Base-by-base conservation (phyloP, 2,888 invertebrate species). In the Ceramica pisi region DNA sequence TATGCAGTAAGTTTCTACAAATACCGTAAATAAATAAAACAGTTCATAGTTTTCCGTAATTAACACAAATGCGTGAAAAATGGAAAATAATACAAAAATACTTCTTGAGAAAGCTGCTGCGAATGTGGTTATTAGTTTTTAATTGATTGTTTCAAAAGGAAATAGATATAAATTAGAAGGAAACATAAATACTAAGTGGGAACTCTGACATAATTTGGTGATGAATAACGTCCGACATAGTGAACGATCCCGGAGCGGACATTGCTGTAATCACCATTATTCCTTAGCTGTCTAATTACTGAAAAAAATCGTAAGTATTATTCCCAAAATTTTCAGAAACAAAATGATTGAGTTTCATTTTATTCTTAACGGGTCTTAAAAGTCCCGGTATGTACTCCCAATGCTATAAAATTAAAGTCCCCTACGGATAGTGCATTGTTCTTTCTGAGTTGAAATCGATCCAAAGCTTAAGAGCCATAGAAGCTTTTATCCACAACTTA, bases 1-100 rank as follows among this genome's bases (percentile, higher is more conserved):
- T 67, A 75, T 69, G 78, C 71, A 76, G 78, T 72, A 61, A 79
- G 86, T 85, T 85, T 84, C 75, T 79, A 79, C 75, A 82, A 85
- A 85, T 71, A 83, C 72, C 66, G 59, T 64, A 66, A 60, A 76
- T 56, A 64, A 75, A 75, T 75, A 74, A 68, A 66, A 66, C 81
- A 55, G 63, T 41, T 31, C 74, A 74, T 21, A 67, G 19, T 53
- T 60, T 61, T 67, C 26, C 61, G 31, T 53, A 62, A 57, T 57
- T 75, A 62, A 56, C 62, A 67, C 9, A 46, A 62, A 50, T 26
- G 12, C 57, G 53, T 67, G 38, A 69, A 41, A 5, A 46, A 26
- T 56, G 14, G 14, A 59, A 69, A 62, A 62, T 46, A 21, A 60
- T 44, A 31, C 31, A 57, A 53, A 64, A 62, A 51, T n/a, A 26